Percentiles rank a stretch among this genome's conserved stretches.
Conservation (phyloP, 2,797 vertebrate species). For the Jordanella pulchra region DNA sequence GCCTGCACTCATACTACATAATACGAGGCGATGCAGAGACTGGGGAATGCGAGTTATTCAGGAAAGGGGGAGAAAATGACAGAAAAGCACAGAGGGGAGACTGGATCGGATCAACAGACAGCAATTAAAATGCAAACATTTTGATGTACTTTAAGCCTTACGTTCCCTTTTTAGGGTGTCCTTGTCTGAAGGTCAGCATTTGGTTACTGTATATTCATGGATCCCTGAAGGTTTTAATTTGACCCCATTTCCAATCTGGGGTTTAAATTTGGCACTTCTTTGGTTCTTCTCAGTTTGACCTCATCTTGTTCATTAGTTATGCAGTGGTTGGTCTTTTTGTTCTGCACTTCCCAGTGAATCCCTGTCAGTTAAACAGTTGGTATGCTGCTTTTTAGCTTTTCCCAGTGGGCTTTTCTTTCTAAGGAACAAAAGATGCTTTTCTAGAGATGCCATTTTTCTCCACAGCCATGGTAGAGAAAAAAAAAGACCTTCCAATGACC, state of each 20-base stretch:
- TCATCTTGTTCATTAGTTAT: constrained; percentile 25
- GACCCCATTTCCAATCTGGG: constrained; percentile 10
- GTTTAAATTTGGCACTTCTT: constrained; percentile 16
- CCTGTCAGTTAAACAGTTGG: constrained; percentile 40
- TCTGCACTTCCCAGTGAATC: constrained; percentile 23
- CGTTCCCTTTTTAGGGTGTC: constrained; percentile 5
- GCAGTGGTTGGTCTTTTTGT: constrained; percentile 34
- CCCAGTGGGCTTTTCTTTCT: constrained; percentile 4
- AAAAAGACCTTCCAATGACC: constrained; percentile 1
- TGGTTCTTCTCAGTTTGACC: constrained; percentile 15
- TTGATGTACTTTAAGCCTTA: constrained; percentile 18
- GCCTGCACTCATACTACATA: constrained; percentile 77
- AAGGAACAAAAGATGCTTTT: constrained; percentile 20
- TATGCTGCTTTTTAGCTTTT: constrained; percentile 17
- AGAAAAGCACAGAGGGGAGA: constrained; percentile 55
- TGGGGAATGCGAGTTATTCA: constrained; percentile 74
- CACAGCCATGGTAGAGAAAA: neutral
- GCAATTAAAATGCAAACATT: constrained; percentile 46
- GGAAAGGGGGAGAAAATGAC: constrained; percentile 55
- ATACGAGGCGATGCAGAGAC: constrained; percentile 65
- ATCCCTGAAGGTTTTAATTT: constrained; percentile 15
- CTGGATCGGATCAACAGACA: constrained; percentile 53
- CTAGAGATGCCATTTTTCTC: constrained; percentile 2
- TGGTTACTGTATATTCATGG: neutral
- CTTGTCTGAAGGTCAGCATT: constrained; percentile 31